Conservation (phyloP, 2,888 invertebrate species). For the Eupithecia insigniata region DNA sequence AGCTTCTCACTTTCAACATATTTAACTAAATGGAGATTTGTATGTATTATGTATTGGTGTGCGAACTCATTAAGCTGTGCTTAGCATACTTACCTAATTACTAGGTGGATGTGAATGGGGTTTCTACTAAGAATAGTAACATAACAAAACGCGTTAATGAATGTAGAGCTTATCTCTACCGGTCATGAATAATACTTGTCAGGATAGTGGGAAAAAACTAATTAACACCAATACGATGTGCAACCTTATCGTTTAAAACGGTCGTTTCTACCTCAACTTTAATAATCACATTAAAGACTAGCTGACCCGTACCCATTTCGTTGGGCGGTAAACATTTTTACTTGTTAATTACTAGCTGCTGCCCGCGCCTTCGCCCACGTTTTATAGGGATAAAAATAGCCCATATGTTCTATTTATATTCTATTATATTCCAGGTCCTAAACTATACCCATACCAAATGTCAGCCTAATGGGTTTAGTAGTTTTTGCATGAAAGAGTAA, state of each 20-base stretch:
- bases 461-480: too few relatives aligned
- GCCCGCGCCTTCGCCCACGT: too few relatives aligned
- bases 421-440: too few relatives aligned
- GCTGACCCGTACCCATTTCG: too few relatives aligned
- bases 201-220: background rate
- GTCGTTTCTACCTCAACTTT: background rate
- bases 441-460: too few relatives aligned
- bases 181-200: background rate
- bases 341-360: too few relatives aligned
- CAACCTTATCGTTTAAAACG: background rate
- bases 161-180: background rate
- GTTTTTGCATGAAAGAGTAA: too few relatives aligned
- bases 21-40: background rate
- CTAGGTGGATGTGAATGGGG: background rate
- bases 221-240: background rate
- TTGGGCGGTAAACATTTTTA: too few relatives aligned
- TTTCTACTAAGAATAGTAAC: background rate
- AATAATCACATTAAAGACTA: background rate
- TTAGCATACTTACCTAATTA: conserved; percentile 13
- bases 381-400: too few relatives aligned
- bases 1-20: conserved; percentile 34
- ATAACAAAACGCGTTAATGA: conserved; percentile 1
- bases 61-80: background rate
- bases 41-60: conserved; percentile 6
- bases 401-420: too few relatives aligned